Conservation (phyloP, 2,113 vertebrate species). For the Channa maculata region DNA sequence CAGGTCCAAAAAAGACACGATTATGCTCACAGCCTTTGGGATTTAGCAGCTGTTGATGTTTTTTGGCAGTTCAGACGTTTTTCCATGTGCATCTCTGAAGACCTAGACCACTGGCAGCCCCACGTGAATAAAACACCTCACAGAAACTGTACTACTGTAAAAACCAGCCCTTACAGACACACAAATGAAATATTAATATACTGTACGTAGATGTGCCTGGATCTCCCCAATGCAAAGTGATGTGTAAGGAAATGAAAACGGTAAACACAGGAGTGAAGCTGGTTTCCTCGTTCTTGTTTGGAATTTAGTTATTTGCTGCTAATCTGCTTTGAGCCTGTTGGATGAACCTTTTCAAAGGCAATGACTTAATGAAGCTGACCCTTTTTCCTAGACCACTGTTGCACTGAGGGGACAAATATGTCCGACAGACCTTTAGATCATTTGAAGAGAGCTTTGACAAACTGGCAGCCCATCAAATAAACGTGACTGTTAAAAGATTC, state of each 20-base stretch:
- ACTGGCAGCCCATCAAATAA: constrained; percentile 37
- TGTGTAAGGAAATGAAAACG: constrained; percentile 63
- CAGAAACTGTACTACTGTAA: background rate
- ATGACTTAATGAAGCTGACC: constrained; percentile 22
- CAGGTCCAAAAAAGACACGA: too few species aligned
- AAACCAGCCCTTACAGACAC: constrained; percentile 6
- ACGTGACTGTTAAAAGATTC: constrained; percentile 18
- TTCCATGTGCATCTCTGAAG: background rate
- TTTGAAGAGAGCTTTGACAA: constrained; percentile 25
- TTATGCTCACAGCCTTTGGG: constrained; percentile 65
- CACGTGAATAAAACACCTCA: constrained; percentile 38
- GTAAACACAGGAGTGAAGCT: constrained; percentile 30
- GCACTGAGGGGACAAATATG: constrained; percentile 73
- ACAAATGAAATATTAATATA: constrained; percentile 33
- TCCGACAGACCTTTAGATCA: constrained; percentile 38
- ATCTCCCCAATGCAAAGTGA: constrained; percentile 50
- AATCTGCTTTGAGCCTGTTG: constrained; percentile 48
- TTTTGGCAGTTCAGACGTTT: background rate
- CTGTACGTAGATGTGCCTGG: constrained; percentile 64
- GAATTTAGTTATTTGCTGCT: constrained; percentile 68
- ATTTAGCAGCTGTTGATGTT: constrained; percentile 23
- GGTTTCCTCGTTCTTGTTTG: constrained; percentile 54
- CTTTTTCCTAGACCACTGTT: constrained; percentile 70
- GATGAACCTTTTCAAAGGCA: constrained; percentile 23
- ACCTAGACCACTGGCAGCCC: background rate